phyloP scores from a whole-genome alignment of 2,113 vertebrate genomes.

The Pipra filicauda region DNA sequence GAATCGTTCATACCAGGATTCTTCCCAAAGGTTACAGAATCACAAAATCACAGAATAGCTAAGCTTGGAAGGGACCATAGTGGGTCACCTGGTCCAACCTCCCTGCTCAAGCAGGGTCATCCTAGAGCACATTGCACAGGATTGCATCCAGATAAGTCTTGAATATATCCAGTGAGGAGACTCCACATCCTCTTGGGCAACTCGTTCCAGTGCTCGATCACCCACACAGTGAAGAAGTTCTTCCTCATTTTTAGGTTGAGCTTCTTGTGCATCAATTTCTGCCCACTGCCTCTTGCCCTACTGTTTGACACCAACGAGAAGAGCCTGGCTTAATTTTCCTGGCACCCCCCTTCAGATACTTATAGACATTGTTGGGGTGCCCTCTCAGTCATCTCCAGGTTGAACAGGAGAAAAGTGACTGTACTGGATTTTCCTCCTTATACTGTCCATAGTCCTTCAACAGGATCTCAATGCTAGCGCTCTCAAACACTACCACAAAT shows the following conservation, averaged over 20 bases:
- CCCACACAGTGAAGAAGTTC: rapidly evolving
- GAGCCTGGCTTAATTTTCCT: rapidly evolving
- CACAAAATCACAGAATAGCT: background rate
- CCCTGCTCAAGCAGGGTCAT: too few relatives aligned
- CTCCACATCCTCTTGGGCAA: rapidly evolving
- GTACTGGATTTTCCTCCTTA: background rate
- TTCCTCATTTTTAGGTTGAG: background rate
- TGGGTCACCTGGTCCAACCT: rapidly evolving
- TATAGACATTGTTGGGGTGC: background rate
- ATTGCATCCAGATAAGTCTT: rapidly evolving
- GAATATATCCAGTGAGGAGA: background rate
- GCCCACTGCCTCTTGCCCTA: background rate
- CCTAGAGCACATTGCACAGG: too few relatives aligned
- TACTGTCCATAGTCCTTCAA: background rate
- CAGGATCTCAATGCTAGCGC: rapidly evolving
- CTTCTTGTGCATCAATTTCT: background rate
- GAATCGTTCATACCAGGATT: background rate
- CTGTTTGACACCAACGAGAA: background rate
- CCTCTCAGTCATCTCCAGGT: background rate
- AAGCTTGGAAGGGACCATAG: background rate
- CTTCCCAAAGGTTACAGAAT: background rate
- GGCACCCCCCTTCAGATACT: background rate
- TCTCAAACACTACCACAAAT: background rate
- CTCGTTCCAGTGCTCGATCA: rapidly evolving
- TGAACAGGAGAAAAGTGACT: background rate